Conservation (phyloP, 2,888 invertebrate species). For the Drosophila prolongata region DNA sequence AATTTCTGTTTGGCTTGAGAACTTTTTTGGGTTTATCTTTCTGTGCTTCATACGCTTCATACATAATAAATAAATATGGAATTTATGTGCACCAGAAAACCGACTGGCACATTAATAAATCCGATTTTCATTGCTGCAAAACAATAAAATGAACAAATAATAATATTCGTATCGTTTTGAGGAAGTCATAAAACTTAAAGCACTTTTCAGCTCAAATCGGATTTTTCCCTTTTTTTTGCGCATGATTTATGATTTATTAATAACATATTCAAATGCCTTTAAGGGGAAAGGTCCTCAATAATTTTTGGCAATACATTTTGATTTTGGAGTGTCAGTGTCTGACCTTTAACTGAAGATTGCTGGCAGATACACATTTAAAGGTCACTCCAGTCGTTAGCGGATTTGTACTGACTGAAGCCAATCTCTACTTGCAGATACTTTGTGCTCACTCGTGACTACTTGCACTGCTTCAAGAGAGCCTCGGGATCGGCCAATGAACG, state of each 20-base stretch:
- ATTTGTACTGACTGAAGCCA: slow-evolving; percentile 17
- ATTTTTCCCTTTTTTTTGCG: slow-evolving; percentile 39
- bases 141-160: slow-evolving; percentile 18
- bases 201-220: neutral
- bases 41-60: neutral
- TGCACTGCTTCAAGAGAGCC: slow-evolving; percentile 88
- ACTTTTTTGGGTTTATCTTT: slow-evolving; percentile 6
- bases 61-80: slow-evolving; percentile 44
- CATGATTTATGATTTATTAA: slow-evolving; percentile 76
- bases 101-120: slow-evolving; percentile 55
- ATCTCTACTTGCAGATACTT: slow-evolving; percentile 85
- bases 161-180: slow-evolving; percentile 47
- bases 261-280: slow-evolving; percentile 51
- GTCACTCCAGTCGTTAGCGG: slow-evolving; percentile 23
- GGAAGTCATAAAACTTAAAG: slow-evolving; percentile 57
- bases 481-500: slow-evolving; percentile 85
- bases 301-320: slow-evolving; percentile 11
- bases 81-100: slow-evolving; percentile 32
- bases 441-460: slow-evolving; percentile 88
- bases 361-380: slow-evolving; percentile 36
- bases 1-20: slow-evolving; percentile 22
- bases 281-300: slow-evolving; percentile 37
- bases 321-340: slow-evolving; percentile 43
- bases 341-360: slow-evolving; percentile 58
- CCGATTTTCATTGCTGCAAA: slow-evolving; percentile 52